Evolutionary conservation across 2,888 invertebrate species (phyloP), one percentile per base, ranked within the genome.

Genomic region (Calameuta pallipes): DNA sequence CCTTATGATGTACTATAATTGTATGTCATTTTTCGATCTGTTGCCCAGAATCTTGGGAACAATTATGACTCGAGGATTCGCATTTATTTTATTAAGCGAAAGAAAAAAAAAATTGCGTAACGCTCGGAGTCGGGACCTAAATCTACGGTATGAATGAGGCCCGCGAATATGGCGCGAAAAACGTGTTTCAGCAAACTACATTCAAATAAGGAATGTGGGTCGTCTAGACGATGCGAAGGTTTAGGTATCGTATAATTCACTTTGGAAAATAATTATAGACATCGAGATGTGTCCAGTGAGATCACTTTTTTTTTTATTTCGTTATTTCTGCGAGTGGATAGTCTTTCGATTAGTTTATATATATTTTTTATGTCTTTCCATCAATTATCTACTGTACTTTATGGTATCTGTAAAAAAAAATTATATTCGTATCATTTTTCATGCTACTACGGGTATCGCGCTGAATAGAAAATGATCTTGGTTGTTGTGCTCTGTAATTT

Each of bases 171-270:
- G 83, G 86, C 56, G 73, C 76, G 12, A 78, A 78, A 82, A 84
- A 83, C 83, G 81, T 77, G 84, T 84, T 84, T 84, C 79, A 80
- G 80, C 82, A 80, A 85, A 83, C 80, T 74, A 82, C 76, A 78
- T 79, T 85, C 87, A 80, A 86, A 87, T 87, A 89, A 86, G 87
- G 87, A 84, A 89, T 87, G 82, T 88, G 81, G 88, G 88, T 85
- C 87, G 82, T 80, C 74, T 79, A 80, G 81, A 80, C 78, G 81
- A 83, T 85, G 78, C 80, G 83, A 56, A 84, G 84, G 80, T 85
- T 85, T 86, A 86, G 80, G 82, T 56, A 23, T 9, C 56, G 23
- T 56, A 23, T 56, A 23, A 56, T 56, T 56, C 56, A 56, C 56
- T 9, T 56, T 23, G 56, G 1, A 56, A 56, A 56, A 56, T 9